Evolutionary conservation across 1,140 invertebrate genomes (phyloP).

Genomic region (Coenobita brevimanus): DNA sequence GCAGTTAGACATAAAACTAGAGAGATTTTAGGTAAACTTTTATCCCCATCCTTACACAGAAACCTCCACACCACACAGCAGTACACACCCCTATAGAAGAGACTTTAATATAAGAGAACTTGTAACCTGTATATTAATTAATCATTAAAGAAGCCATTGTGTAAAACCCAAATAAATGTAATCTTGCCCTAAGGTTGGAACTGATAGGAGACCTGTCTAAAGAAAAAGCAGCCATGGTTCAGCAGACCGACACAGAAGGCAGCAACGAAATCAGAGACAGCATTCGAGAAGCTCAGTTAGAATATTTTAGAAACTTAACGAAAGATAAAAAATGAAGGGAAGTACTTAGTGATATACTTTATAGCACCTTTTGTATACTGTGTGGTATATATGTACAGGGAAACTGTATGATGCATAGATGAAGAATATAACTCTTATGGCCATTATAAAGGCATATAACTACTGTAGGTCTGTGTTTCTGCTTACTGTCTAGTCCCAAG

Average conservation of each 20-base stretch:
- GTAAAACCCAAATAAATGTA: background rate
- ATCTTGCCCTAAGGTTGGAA: slow-evolving; percentile 38
- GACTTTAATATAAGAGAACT: background rate
- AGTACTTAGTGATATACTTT: no score
- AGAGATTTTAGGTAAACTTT: no score
- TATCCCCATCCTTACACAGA: background rate
- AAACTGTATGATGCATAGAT: no score
- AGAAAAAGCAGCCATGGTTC: slow-evolving; percentile 27
- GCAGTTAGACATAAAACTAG: no score
- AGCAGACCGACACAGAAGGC: slow-evolving; percentile 37
- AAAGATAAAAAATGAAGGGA: slow-evolving; percentile 8
- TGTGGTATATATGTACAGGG: no score
- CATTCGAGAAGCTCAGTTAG: slow-evolving; percentile 34
- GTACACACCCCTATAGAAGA: background rate
- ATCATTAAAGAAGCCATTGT: no score
- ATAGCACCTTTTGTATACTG: no score
- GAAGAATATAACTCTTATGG: no score
- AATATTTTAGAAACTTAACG: slow-evolving; percentile 26
- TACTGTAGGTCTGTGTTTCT: no score
- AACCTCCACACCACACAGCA: background rate
- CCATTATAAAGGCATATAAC: no score
- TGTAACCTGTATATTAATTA: background rate
- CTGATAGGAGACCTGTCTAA: slow-evolving; percentile 48
- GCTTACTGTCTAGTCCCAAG: no score
- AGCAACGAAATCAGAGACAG: slow-evolving; percentile 36